Percentiles rank a stretch among this genome's conserved stretches.
phyloP scores from a whole-genome alignment of 53 echinoderm and acorn worm species.

The Zoroaster sp. region DNA sequence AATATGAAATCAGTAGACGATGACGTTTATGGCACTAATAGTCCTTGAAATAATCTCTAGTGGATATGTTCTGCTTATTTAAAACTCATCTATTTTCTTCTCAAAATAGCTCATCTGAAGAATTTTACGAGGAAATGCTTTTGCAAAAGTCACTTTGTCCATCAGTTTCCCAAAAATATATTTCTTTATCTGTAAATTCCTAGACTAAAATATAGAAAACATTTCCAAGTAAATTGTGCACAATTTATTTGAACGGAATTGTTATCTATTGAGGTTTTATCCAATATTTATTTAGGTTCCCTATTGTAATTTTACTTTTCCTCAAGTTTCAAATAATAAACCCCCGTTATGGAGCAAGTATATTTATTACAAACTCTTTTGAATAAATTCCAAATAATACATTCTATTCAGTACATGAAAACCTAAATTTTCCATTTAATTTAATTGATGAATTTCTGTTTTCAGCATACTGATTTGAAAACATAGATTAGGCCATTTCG shows the following conservation, averaged over 20 bases:
- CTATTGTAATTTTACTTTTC: too few species aligned
- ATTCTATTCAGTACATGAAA: too few species aligned
- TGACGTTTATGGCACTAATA: conserved; percentile 33
- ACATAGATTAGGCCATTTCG: too few species aligned
- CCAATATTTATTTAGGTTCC: background rate
- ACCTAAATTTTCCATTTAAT: too few species aligned
- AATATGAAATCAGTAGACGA: conserved; percentile 35
- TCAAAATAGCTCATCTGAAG: conserved; percentile 38
- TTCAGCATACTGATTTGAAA: too few species aligned
- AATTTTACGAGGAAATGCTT: conserved; percentile 1
- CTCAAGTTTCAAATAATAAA: too few species aligned
- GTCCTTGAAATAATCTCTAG: conserved; percentile 24
- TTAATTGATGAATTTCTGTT: too few species aligned
- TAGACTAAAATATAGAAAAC: background rate
- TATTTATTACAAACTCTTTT: too few species aligned
- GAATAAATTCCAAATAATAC: too few species aligned
- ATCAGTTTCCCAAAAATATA: background rate
- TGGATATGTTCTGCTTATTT: conserved; percentile 39
- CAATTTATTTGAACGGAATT: background rate
- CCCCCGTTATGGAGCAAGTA: too few species aligned
- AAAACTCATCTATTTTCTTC: background rate
- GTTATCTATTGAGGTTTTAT: background rate
- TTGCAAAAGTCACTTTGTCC: background rate
- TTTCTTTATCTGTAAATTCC: background rate
- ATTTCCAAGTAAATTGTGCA: conserved; percentile 7